These are phyloP conservation scores for Macrotus californicus DNA, from an alignment of 2,113 vertebrate genomes.

Conservation along the genomic window DNA sequence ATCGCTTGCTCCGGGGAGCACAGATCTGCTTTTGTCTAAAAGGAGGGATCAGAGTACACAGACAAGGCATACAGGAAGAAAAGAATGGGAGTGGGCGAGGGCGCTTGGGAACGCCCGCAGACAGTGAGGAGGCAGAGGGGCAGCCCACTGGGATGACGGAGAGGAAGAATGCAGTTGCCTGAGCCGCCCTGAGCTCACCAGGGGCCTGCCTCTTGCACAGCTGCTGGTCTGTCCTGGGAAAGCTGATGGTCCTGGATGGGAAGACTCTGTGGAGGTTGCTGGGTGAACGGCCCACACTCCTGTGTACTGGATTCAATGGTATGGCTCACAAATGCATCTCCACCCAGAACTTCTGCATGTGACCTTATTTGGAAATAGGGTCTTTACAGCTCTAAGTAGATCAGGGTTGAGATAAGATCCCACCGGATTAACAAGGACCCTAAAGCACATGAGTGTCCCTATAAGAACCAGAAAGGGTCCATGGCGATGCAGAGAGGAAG, in stretches of 20 bases:
- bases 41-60: accelerated
- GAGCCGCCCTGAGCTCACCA: accelerated
- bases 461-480: not conserved
- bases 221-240: not conserved
- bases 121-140: accelerated
- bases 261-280: not conserved
- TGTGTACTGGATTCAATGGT: accelerated
- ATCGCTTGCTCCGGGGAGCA: not conserved
- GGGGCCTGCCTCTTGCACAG: not conserved
- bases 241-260: not conserved
- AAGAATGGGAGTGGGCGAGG: not conserved
- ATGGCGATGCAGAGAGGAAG: not conserved
- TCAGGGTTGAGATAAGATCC: not conserved
- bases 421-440: not conserved
- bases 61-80: not conserved
- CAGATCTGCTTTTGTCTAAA: not conserved
- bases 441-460: not conserved
- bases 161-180: not conserved
- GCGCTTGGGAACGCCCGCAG: not conserved
- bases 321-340: not conserved
- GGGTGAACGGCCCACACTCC: not conserved
- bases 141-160: accelerated
- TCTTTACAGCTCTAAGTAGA: not conserved
- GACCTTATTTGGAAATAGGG: not conserved
- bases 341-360: not conserved